Conservation (phyloP, 2,797 vertebrate species). For the Pelodytes ibericus region DNA sequence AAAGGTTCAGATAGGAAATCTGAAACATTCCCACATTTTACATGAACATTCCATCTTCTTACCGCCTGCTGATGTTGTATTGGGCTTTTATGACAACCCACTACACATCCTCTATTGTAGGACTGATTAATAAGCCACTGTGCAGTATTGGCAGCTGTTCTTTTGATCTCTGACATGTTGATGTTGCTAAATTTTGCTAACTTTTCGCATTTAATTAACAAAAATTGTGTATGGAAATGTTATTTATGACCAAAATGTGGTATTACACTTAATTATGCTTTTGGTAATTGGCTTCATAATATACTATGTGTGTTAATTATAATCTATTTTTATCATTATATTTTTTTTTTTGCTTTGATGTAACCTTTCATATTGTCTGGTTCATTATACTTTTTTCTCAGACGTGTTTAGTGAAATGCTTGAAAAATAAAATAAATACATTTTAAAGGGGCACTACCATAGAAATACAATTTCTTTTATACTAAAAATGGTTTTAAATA, state of each 20-base stretch:
- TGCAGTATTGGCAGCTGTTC: not conserved
- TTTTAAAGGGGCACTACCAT: too few relatives aligned
- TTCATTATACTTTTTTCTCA: too few relatives aligned
- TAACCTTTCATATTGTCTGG: too few relatives aligned
- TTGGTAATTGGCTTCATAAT: not conserved
- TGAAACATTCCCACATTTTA: conserved; percentile 15
- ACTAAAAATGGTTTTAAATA: too few relatives aligned
- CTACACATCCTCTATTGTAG: not conserved
- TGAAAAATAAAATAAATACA: too few relatives aligned
- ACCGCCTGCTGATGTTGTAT: not conserved
- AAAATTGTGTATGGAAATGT: not conserved
- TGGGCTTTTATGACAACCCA: conserved; percentile 22
- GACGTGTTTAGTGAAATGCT: too few relatives aligned
- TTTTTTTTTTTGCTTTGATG: too few relatives aligned
- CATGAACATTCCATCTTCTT: conserved; percentile 28
- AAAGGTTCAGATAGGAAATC: conserved; percentile 1
- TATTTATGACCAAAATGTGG: not conserved
- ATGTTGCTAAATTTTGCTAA: conserved; percentile 5
- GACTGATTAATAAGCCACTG: conserved; percentile 7
- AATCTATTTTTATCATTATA: not conserved
- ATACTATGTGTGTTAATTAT: not conserved
- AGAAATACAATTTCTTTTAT: too few relatives aligned
- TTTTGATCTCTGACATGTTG: conserved; percentile 8
- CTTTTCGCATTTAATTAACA: not conserved
- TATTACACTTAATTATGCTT: not conserved